Evolutionary conservation across 2,888 invertebrate species (phyloP).

Genomic region (Yponomeuta cagnagella): DNA sequence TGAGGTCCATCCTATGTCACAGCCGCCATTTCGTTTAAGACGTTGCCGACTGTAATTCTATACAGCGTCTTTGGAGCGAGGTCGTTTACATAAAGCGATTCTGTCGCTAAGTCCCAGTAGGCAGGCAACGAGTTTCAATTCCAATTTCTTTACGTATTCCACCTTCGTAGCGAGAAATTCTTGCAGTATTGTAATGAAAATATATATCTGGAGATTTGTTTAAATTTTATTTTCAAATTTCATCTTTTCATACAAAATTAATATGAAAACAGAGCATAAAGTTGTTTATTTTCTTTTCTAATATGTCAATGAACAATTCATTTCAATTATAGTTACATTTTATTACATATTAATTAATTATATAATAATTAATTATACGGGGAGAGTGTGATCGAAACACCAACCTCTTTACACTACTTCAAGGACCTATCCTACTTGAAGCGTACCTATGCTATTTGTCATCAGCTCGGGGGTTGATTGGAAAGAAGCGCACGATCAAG

Average conservation of each 20-base stretch:
- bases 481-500: too few relatives aligned
- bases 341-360: not conserved
- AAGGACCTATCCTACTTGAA: too few relatives aligned
- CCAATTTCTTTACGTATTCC: constrained; percentile 8
- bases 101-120: constrained; percentile 10
- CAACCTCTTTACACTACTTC: not conserved
- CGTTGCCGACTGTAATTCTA: not conserved
- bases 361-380: not conserved
- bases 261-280: too few relatives aligned
- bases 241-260: not conserved
- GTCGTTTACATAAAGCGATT: constrained; percentile 11
- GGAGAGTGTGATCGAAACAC: not conserved
- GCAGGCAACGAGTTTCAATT: constrained; percentile 11
- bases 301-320: too few relatives aligned
- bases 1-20: not conserved
- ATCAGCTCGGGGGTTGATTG: too few relatives aligned
- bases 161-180: constrained; percentile 3
- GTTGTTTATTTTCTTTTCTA: too few relatives aligned
- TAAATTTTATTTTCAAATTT: not conserved
- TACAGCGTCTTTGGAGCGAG: constrained; percentile 7
- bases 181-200: not conserved
- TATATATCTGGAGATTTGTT: not conserved
- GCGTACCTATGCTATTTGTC: too few relatives aligned
- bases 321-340: too few relatives aligned
- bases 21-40: not conserved